Conservation (phyloP, 2,888 invertebrate species). For the Gymnocheta viridis region DNA sequence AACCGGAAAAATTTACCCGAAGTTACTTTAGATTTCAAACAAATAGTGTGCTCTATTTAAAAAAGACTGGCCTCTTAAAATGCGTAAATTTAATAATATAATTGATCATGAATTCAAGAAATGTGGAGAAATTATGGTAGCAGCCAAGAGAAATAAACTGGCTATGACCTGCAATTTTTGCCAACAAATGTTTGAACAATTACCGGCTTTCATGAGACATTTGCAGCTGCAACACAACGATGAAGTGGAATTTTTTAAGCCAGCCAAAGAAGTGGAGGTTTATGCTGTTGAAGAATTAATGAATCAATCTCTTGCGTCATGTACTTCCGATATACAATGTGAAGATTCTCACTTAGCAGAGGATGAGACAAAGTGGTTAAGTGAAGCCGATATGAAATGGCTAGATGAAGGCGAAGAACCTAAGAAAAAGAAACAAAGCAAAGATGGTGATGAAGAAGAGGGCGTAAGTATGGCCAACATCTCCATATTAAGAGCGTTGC, state of each 20-base stretch:
- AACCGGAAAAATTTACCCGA: background rate
- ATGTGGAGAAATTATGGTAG: slow-evolving; percentile 75
- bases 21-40: background rate
- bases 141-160: slow-evolving; percentile 69
- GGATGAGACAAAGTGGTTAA: slow-evolving; percentile 23
- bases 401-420: slow-evolving; percentile 10
- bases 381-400: slow-evolving; percentile 24
- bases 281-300: slow-evolving; percentile 74
- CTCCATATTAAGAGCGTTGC: slow-evolving; percentile 47
- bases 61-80: slow-evolving; percentile 47
- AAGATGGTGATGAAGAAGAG: background rate
- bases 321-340: background rate
- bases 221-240: slow-evolving; percentile 72
- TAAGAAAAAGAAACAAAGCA: background rate
- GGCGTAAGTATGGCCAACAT: slow-evolving; percentile 20
- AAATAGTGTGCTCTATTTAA: background rate
- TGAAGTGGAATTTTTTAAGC: slow-evolving; percentile 66
- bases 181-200: slow-evolving; percentile 65
- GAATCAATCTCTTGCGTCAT: background rate
- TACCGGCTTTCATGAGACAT: slow-evolving; percentile 73
- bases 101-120: slow-evolving; percentile 71
- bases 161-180: slow-evolving; percentile 74
- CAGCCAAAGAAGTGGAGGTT: slow-evolving; percentile 56
- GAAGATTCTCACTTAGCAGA: slow-evolving; percentile 34
- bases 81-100: slow-evolving; percentile 59